A percentile compares a stretch with the other conserved stretches of the same genome.
Evolutionary conservation across 2,797 vertebrate genomes (phyloP).

Genomic region (Botia kubotai): DNA sequence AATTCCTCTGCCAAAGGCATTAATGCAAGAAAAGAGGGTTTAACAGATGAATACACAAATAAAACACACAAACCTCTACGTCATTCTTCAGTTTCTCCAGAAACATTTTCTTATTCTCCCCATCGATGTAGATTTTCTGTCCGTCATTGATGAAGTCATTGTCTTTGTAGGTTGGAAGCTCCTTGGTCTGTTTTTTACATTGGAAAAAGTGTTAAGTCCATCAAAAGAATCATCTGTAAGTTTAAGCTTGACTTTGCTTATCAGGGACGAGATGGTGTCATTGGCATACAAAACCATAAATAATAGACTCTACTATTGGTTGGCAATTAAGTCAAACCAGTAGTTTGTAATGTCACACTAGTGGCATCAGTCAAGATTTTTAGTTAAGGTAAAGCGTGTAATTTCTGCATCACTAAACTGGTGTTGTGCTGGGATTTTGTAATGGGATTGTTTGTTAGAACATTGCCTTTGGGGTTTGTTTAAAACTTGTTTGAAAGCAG

Average conservation of each 20-base stretch:
- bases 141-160: constrained; percentile 99
- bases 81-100: constrained; percentile 97
- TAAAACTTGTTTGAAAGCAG: neutral
- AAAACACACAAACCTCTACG: constrained; percentile 84
- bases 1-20: no score
- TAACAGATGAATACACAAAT: neutral
- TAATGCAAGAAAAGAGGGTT: no score
- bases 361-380: neutral
- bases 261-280: neutral
- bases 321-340: neutral
- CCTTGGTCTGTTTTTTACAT: constrained; percentile 87
- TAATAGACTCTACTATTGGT: neutral
- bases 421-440: no score
- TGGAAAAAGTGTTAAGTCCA: neutral
- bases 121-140: constrained; percentile 96
- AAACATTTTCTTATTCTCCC: constrained; percentile 94
- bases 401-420: neutral
- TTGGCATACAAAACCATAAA: neutral
- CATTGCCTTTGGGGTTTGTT: neutral
- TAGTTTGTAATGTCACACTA: neutral
- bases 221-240: neutral
- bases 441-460: no score
- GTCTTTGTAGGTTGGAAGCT: constrained; percentile 98
- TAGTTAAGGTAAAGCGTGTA: neutral
- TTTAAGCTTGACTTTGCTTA: neutral